Base-by-base conservation (phyloP, 2,113 vertebrate genomes). In the Bujurquina vittata region DNA sequence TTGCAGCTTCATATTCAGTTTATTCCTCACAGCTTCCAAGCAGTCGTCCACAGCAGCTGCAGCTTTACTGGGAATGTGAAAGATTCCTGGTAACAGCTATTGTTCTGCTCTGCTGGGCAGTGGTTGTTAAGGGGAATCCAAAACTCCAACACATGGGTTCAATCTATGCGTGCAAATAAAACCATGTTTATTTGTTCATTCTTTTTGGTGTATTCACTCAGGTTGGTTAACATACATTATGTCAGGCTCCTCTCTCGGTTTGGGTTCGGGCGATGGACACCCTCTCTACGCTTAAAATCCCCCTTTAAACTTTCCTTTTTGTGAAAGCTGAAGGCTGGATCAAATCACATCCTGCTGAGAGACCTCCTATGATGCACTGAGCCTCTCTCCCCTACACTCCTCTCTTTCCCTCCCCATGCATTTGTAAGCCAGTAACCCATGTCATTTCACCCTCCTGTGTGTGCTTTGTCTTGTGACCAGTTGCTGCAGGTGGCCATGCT, bases 21-120 rank as follows among this genome's bases (percentile, higher is more conserved):
- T 77, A 23, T 69, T 52, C 79, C 67, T 23, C 56, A 72, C 63
- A 61, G 14, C 12, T 26, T 29, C 18, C 63, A 33, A 59, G 62
- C 72, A 43, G 75, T 12, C 20, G 74, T 55, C 9, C 31, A 26
- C 5, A 12, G 77, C 83, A 54, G 87, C 75, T 31, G n/a, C 57
- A 78, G 67, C 84, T 89, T 83, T 15, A 72, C 46, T 75, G 91
- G 77, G 84, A 88, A 75, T 89, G 86, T 77, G 75, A 92, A 92
- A 88, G 89, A 88, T 85, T 92, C 85, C 84, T 83, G 87, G 82
- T 12, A 81, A 87, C 73, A 81, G 74, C 35, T 35, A 74, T 29
- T 77, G 78, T 54, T 72, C 67, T 54, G 46, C 67, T 72, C 52
- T 54, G 67, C 67, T 72, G 46, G 43, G 43, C 65, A 52, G 65